Evolutionary conservation across 2,113 vertebrate genomes (phyloP), one percentile per base, ranked within the genome.

Genomic region (Halichoeres trimaculatus): DNA sequence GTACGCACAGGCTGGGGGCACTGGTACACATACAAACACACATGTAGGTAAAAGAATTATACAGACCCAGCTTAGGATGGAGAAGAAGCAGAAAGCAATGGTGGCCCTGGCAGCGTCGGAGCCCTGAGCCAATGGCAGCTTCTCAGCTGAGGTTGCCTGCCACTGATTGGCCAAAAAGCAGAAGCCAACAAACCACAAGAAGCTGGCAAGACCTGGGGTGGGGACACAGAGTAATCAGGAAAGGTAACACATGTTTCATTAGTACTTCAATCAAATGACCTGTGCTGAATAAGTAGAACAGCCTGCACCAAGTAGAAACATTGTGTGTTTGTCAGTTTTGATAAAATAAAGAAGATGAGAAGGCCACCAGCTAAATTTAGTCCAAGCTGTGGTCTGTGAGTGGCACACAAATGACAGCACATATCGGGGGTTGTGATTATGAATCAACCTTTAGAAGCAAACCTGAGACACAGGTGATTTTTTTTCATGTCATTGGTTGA

Each of bases 61-160:
- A 90, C 91, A 67, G 11, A 98, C 97, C 97, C 97, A 99, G 86
- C 93, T 85, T 41, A 98, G 86, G 90, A 97, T 94, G 84, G 97
- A 99, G 92, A 99, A 99, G 95, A 99, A 94, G 83, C 92, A 93
- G 84, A 94, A 94, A 1, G 92, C 74, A 48, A 94, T 93, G 72
- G 88, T 86, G 91, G 97, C 96, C 40, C 97, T 91, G 8, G 97
- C 97, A 0, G 97, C 96, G 0, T 98, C 97, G 0, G 95, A 95
- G 8, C 95, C 96, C 90, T 97, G 96, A 0, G 73, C 81, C 57
- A 95, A 85, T 0, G 91, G 94, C 19, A 91, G 90, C 74, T 89
- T 91, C 0, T 93, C 87, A 1, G 88, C 85, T 5, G 93, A 93
- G 0, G 93, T 94, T 0, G 75, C 86, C 73, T 93, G 92, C 93